These are phyloP conservation scores for Julus scanicus DNA, from an alignment of 2,888 invertebrate species.

Conservation along the genomic window DNA sequence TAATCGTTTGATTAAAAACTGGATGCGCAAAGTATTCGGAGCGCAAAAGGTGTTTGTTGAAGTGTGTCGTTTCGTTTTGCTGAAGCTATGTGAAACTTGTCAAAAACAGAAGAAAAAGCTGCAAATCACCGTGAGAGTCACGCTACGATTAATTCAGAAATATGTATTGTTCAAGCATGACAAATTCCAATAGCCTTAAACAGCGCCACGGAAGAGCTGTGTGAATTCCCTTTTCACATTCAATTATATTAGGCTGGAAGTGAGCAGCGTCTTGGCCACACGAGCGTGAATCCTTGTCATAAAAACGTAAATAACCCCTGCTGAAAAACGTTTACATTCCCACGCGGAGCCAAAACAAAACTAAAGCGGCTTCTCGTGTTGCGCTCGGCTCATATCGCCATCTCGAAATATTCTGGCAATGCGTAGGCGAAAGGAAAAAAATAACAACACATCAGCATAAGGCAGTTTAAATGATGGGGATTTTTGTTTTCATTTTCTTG, in stretches of 20 bases:
- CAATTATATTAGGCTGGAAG: constrained; percentile 24
- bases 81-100: not conserved
- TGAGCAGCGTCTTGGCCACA: not conserved
- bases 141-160: not conserved
- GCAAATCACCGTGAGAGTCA: constrained; percentile 29
- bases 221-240: constrained; percentile 18
- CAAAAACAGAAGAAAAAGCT: not conserved
- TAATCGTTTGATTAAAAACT: not conserved
- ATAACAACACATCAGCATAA: not conserved
- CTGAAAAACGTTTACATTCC: not conserved
- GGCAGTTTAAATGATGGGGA: not conserved
- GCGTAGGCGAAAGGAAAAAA: not conserved
- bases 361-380: not conserved
- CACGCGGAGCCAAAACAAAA: not conserved
- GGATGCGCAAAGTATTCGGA: not conserved
- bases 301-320: constrained; percentile 12
- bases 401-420: not conserved
- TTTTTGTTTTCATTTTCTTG: not conserved
- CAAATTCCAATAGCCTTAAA: constrained; percentile 29
- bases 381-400: not conserved
- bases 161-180: constrained; percentile 13
- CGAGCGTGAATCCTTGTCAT: not conserved
- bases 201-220: not conserved
- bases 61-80: not conserved
- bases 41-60: not conserved